Percentiles rank a stretch among this genome's conserved stretches.
Conservation (phyloP, 2,113 vertebrate species). For the Condylura cristata region DNA sequence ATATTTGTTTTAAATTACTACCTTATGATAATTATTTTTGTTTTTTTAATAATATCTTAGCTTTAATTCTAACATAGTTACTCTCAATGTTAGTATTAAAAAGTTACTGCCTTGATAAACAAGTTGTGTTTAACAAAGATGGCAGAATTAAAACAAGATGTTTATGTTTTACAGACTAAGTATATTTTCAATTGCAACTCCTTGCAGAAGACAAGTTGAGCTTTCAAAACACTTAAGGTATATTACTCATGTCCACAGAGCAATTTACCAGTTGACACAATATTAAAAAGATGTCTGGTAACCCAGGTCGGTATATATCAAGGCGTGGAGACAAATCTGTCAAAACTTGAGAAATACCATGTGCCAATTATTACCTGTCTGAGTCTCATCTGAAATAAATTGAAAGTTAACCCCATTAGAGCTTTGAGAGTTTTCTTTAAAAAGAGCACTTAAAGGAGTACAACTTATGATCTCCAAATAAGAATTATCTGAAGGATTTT, state of each 20-base stretch:
- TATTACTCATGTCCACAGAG: not conserved
- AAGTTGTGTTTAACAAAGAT: not conserved
- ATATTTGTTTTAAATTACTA: not conserved
- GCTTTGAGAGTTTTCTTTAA: not conserved
- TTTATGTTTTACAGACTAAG: not conserved
- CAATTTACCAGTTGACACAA: not conserved
- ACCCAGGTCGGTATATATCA: not conserved
- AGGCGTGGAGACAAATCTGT: not conserved
- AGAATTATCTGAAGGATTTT: not conserved
- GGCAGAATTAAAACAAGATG: not conserved
- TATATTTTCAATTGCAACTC: not conserved
- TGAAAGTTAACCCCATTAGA: not conserved
- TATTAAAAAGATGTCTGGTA: not conserved
- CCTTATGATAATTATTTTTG: not conserved
- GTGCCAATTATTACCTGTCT: not conserved
- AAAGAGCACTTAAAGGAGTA: not conserved
- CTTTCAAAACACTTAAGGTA: not conserved
- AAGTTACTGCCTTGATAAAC: not conserved
- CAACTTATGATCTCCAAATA: not conserved
- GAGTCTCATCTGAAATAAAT: not conserved
- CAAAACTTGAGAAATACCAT: not conserved
- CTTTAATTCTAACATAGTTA: not conserved
- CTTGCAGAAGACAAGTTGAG: not conserved
- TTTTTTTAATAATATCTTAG: not conserved
- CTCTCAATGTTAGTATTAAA: not conserved